Conservation (phyloP, 2,113 vertebrate species). For the Trichomycterus rosablanca region DNA sequence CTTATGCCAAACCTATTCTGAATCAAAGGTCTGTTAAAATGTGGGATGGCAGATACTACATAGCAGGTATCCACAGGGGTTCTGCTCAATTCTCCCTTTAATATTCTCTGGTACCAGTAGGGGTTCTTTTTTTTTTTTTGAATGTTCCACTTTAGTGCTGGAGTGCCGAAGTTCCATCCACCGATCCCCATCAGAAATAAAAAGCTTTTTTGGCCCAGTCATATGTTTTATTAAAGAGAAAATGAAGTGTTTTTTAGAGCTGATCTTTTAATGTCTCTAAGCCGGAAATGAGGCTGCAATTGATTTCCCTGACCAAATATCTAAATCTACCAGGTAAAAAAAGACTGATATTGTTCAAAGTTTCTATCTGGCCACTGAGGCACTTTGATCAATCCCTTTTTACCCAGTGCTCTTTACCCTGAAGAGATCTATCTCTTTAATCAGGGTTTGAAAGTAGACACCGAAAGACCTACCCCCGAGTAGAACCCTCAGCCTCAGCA, state of each 20-base stretch:
- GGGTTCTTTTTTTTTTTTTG: not conserved
- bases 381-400: constrained; percentile 30
- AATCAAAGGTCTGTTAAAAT: not conserved
- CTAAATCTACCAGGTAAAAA: constrained; percentile 14
- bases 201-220: constrained; percentile 5
- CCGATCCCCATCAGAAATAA: not conserved
- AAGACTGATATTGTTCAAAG: constrained; percentile 5
- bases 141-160: constrained; percentile 31
- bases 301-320: constrained; percentile 21
- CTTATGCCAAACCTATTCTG: too few species aligned
- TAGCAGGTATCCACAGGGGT: too few species aligned
- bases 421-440: constrained; percentile 42
- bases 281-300: constrained; percentile 21
- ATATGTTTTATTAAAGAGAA: constrained; percentile 5
- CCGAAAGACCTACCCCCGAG: constrained; percentile 29
- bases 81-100: too few species aligned
- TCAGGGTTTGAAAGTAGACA: constrained; percentile 34
- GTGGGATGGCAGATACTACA: too few species aligned
- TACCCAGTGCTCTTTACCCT: constrained; percentile 26
- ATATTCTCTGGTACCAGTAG: not conserved
- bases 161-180: constrained; percentile 1
- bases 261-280: constrained; percentile 32
- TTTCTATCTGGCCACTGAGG: constrained; percentile 23
- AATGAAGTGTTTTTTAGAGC: constrained; percentile 11
- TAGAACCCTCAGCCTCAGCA: constrained; percentile 16